A percentile compares a stretch with the other conserved stretches of the same genome.
phyloP scores from a whole-genome alignment of 2,888 invertebrate genomes.

The Ligdia adustata region DNA sequence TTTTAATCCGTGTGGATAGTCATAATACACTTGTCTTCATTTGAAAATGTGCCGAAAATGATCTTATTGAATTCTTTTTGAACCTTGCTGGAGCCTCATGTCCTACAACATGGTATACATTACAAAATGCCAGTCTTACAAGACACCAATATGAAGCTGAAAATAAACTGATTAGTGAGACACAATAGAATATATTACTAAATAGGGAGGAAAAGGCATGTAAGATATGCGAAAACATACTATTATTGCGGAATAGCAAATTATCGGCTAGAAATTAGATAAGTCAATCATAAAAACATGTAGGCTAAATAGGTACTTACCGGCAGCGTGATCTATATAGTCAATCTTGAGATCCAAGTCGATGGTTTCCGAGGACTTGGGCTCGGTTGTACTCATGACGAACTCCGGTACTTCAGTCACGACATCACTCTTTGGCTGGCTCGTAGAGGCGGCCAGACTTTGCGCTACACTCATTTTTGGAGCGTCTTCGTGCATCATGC shows the following conservation, averaged over 20 bases:
- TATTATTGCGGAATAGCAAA: not conserved
- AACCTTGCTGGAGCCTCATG: conserved; percentile 59
- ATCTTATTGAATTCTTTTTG: conserved; percentile 27
- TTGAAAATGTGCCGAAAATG: conserved; percentile 49
- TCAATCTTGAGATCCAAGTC: conserved; percentile 86
- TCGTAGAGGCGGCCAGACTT: conserved; percentile 86
- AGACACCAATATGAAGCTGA: conserved; percentile 59
- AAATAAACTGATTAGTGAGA: conserved; percentile 28
- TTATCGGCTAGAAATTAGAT: not conserved
- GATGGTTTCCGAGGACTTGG: conserved; percentile 77
- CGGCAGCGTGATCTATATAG: conserved; percentile 84
- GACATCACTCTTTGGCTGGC: conserved; percentile 76
- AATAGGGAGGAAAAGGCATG: not conserved
- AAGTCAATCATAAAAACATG: not conserved
- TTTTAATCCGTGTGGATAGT: conserved; percentile 58
- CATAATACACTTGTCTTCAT: conserved; percentile 72
- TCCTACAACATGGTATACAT: conserved; percentile 44
- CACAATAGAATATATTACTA: not conserved
- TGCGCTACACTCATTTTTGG: conserved; percentile 87
- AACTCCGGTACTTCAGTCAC: conserved; percentile 74
- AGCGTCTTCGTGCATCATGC: conserved; percentile 88
- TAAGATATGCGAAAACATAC: not conserved
- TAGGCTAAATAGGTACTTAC: conserved; percentile 69
- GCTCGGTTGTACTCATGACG: conserved; percentile 71
- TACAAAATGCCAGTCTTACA: conserved; percentile 45